These are phyloP conservation scores for Chouioia cunea DNA, from an alignment of 2,888 invertebrate species.

Conservation along the genomic window DNA sequence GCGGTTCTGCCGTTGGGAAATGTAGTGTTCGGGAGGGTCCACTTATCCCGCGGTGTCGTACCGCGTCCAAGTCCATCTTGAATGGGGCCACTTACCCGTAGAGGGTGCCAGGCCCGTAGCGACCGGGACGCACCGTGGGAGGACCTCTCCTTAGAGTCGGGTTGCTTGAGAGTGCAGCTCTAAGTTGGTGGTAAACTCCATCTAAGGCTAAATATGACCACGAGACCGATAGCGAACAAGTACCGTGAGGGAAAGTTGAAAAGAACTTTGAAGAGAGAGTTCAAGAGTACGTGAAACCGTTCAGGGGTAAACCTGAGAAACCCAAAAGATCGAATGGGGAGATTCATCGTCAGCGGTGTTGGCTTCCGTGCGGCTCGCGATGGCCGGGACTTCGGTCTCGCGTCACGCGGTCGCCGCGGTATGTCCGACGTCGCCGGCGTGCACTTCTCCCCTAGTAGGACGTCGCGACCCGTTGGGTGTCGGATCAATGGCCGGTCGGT, in stretches of 20 bases:
- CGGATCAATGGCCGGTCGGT: constrained; percentile 66
- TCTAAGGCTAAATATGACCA: constrained; percentile 72
- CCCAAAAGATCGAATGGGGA: constrained; percentile 70
- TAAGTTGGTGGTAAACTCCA: constrained; percentile 73
- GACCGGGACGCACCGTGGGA: constrained; percentile 69
- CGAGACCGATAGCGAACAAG: constrained; percentile 76
- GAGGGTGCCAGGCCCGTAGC: constrained; percentile 73
- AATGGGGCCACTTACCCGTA: constrained; percentile 70
- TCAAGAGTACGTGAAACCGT: constrained; percentile 69
- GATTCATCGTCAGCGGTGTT: too few relatives aligned
- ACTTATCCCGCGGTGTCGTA: constrained; percentile 55
- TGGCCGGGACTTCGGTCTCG: constrained; percentile 54
- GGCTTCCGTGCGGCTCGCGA: constrained; percentile 47
- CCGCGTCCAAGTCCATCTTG: constrained; percentile 71
- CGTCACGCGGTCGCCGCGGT: constrained; percentile 46
- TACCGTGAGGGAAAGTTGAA: constrained; percentile 80
- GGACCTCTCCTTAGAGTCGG: constrained; percentile 70
- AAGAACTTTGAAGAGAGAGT: constrained; percentile 76
- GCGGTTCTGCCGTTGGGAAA: constrained; percentile 66
- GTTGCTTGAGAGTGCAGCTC: constrained; percentile 74
- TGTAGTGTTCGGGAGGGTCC: constrained; percentile 72
- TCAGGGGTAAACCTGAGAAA: constrained; percentile 74
- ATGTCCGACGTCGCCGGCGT: constrained; percentile 57
- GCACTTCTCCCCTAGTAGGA: constrained; percentile 70
- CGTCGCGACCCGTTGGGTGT: constrained; percentile 72